Evolutionary conservation across 2,888 invertebrate genomes (phyloP), one percentile per base, ranked within the genome.

Genomic region (Hipparchia sbordonii): DNA sequence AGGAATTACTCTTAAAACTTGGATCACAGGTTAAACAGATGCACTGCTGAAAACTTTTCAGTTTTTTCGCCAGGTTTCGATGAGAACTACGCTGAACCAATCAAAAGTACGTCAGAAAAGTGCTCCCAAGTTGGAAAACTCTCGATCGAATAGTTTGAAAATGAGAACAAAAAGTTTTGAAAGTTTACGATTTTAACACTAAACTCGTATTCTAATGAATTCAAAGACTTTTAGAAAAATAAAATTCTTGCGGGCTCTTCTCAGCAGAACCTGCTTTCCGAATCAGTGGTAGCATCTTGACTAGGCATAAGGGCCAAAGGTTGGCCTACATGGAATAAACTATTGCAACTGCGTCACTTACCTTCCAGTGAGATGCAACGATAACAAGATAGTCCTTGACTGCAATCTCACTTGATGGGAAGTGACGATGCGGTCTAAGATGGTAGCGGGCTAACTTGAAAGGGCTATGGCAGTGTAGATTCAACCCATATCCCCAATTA

Each of bases 71-170:
- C 8, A 45, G n/a, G n/a, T n/a, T 57, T 13, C 33, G 57, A 10
- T 67, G 57, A 56, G 57, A 67, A 67, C 13, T 56, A 66, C 62
- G 60, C 72, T 13, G 23, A 71, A 62, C 67, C 67, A 71, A 67
- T 71, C 71, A 71, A 52, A 71, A 62, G 12, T 61, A 54, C 60
- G 71, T 71, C 71, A 67, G 23, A 67, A 67, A 65, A 52, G 23
- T 51, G 60, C 61, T 67, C 13, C 45, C 51, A 46, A 67, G 13
- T 67, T 56, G 56, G 46, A 10, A 66, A 67, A n/a, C 45, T 57
- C 56, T 56, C 2, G 23, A 57, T 57, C 45, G 56, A 67, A 67
- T 57, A 67, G 45, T 67, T 57, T 12, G 57, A 57, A 13, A 57
- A 57, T 10, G 39, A 46, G 67, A 57, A 57, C 56, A 57, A 67